Evolutionary conservation across 2,888 invertebrate species (phyloP), one percentile per base, ranked within the genome.

Genomic region (Acrocyrtus sp.): DNA sequence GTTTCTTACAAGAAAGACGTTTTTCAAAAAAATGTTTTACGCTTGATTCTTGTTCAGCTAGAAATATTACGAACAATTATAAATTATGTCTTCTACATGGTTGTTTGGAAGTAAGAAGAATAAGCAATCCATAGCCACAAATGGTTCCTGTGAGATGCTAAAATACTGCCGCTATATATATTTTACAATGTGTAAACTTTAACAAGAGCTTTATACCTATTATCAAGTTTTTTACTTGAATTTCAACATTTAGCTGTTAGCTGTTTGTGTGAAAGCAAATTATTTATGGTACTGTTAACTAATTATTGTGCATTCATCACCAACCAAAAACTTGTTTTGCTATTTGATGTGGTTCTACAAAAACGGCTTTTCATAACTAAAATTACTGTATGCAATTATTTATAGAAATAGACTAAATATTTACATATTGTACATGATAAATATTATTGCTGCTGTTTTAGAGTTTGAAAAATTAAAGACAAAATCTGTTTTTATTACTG

Each of bases 161-260:
- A 61, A 34, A 41, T 53, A 68, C 68, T 68, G 68, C 68, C 68
- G 68, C 60, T 60, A 58, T 43, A 17, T 63, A 54, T 19, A 21
- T 10, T 65, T 57, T 58, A 43, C 21, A 66, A 21, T 54, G 54
- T 54, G 47, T 56, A 45, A 57, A 63, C 54, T 51, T 54, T 54
- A 54, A 57, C 58, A 34, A 68, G 68, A 68, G 68, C 68, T 68
- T 68, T 68, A 68, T 53, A 60, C 53, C 24, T 51, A 24, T 45
- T 54, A n/a, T 48, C 48, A 48, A 48, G 21, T 12, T 48, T 48
- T 48, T 48, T 48, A 48, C 34, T 34, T 34, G 34, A 34, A 34
- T 34, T 34, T 34, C 12, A 34, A 5, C n/a, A n/a, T n/a, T n/a
- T n/a, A n/a, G n/a, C n/a, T n/a, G n/a, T n/a, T n/a, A n/a, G n/a